Evolutionary conservation across 2,113 vertebrate species (phyloP), one percentile per base, ranked within the genome.

Genomic region (Cyrtonyx montezumae): DNA sequence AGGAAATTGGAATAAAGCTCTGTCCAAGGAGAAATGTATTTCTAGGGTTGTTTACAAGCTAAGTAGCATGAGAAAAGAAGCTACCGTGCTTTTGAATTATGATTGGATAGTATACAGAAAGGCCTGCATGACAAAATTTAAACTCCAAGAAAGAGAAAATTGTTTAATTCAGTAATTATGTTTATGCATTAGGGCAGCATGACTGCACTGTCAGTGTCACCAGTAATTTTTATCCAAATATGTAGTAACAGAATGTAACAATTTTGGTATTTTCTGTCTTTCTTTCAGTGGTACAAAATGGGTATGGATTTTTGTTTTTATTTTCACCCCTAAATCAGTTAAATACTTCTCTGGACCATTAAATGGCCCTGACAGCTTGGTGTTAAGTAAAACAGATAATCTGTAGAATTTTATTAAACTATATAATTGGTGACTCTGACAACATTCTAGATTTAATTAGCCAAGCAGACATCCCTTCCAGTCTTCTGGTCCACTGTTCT

Each of bases 11-110:
- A 74, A 78, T 81, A 84, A 86, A 87, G 69, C 25, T 93, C 86
- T 88, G 37, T 66, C 32, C 69, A 56, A 37, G 34, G 30, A 78
- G 69, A 88, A 93, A 88, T 84, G 77, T 92, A 92, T 86, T 91
- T 95, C 46, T 58, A 81, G 28, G 14, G 56, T 17, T 78, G 56
- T 76, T 84, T 93, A 51, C 66, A 83, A 91, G 45, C 65, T 51
- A 87, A 48, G 88, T 30, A 88, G 17, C 19, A 81, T 37, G 19
- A 70, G 49, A 90, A 86, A 88, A 77, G 7, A 34, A 85, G 25
- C 2, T 83, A 74, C 90, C 79, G 88, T 77, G 8, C 37, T 90
- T 91, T 78, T 67, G 28, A 90, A 88, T 80, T 90, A 37, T 55
- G 34, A 34, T 86, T 90, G 46, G 46, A 19, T 87, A 61, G 28